phyloP scores from a whole-genome alignment of 2,113 vertebrate species.

The Polypterus bichir region DNA sequence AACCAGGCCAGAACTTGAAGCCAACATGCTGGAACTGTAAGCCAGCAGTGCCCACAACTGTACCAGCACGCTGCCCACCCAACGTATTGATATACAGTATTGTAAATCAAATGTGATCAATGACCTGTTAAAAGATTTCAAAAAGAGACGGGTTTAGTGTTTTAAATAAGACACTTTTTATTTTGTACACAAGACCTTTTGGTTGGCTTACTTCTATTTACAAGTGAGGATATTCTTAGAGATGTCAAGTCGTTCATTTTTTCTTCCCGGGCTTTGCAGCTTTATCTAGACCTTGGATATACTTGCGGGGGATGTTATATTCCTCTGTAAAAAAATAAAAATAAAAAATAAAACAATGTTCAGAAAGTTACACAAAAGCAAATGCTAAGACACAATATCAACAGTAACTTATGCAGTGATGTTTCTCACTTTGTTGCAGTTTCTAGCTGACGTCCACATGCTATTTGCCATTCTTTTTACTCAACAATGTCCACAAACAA shows the following conservation, averaged over 20 bases:
- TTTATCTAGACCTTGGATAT: conserved; percentile 81
- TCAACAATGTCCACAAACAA: neutral
- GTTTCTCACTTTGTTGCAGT: neutral
- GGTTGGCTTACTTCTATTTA: neutral
- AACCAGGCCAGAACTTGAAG: too few species aligned
- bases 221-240: neutral
- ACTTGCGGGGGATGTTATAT: conserved; percentile 76
- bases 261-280: conserved; percentile 69
- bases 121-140: too few species aligned
- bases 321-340: conserved; percentile 69
- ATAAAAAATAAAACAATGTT: conserved; percentile 4
- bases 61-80: too few species aligned
- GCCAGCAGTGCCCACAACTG: too few species aligned
- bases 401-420: neutral
- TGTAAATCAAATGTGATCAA: too few species aligned
- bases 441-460: neutral
- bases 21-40: too few species aligned
- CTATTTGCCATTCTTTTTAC: neutral
- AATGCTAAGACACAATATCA: neutral
- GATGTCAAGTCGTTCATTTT: conserved; percentile 43
- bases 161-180: neutral
- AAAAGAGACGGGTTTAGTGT: neutral
- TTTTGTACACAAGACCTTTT: conserved; percentile 2
- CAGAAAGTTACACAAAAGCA: neutral
- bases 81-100: too few species aligned